Evolutionary conservation across 1,140 invertebrate genomes (phyloP), one percentile per base, ranked within the genome.

Genomic region (Drosophila orena): DNA sequence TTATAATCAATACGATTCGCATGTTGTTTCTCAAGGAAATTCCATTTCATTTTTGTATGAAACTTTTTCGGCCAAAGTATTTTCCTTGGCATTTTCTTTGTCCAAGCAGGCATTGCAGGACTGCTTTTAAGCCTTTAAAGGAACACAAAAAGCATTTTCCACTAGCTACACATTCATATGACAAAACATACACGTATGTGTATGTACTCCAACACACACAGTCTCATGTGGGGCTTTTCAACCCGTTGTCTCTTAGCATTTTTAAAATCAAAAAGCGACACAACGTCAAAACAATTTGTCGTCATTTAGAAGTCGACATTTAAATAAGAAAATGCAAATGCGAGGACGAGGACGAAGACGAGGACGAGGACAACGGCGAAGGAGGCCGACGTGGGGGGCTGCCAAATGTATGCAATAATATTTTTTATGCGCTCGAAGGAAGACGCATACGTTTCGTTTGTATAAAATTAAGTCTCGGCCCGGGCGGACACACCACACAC

Each of bases 221-320:
- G 47, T 11, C 27, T 50, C 55, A 60, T 49, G 37, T 69, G 68
- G 37, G 35, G 65, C 61, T 69, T 84, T 80, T 77, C 78, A 78
- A 78, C 83, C 71, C 62, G 64, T 79, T 71, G 73, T 71, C 78
- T 75, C 61, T 81, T 66, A 76, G 70, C 61, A 71, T 76, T 75
- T 77, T 89, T 77, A 79, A 89, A 88, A 88, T 90, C 79, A 89
- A 80, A 88, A 88, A 84, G 84, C 84, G 77, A 89, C 84, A 89
- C 79, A 89, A 89, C 84, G 84, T 88, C 84, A 88, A 88, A 89
- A 88, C 84, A 88, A 88, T 88, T 88, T 88, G 84, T 88, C 84
- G 84, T 88, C 84, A 84, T 88, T 88, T 88, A 88, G 83, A 89
- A 88, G 84, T 89, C 84, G 84, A 89, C 84, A 88, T 88, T 88